Evolutionary conservation across 2,113 vertebrate species (phyloP).

Genomic region (Rafetus swinhoei): DNA sequence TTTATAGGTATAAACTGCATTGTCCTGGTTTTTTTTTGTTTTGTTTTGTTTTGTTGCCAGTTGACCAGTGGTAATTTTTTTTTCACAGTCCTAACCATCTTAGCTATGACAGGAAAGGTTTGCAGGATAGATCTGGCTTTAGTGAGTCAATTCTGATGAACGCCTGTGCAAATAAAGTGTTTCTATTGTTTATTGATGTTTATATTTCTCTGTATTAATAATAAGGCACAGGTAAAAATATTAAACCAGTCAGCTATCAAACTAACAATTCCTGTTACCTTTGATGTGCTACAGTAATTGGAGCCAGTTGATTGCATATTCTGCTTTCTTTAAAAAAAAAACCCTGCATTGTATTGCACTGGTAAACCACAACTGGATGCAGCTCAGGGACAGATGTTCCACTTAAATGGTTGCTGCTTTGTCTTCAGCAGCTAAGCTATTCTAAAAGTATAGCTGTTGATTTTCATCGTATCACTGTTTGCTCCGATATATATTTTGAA

Average conservation of each 20-base stretch:
- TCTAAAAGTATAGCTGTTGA: too few species aligned
- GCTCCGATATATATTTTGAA: too few species aligned
- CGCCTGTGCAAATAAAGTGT: neutral
- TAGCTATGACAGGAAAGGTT: neutral
- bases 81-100: neutral
- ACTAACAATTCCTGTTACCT: neutral
- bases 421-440: too few species aligned
- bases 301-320: neutral
- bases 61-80: neutral
- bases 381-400: neutral
- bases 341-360: neutral
- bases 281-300: neutral
- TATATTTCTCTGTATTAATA: neutral
- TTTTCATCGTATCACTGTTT: too few species aligned
- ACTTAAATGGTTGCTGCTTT: too few species aligned
- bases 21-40: neutral
- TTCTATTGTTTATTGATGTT: neutral
- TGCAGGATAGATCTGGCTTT: neutral
- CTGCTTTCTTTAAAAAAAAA: neutral
- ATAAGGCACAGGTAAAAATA: neutral
- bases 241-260: neutral
- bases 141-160: neutral
- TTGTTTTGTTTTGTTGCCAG: neutral
- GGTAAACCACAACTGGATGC: neutral
- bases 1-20: neutral